These are phyloP conservation scores for Drosophila saltans DNA, from an alignment of 1,140 invertebrate species.

Conservation along the genomic window DNA sequence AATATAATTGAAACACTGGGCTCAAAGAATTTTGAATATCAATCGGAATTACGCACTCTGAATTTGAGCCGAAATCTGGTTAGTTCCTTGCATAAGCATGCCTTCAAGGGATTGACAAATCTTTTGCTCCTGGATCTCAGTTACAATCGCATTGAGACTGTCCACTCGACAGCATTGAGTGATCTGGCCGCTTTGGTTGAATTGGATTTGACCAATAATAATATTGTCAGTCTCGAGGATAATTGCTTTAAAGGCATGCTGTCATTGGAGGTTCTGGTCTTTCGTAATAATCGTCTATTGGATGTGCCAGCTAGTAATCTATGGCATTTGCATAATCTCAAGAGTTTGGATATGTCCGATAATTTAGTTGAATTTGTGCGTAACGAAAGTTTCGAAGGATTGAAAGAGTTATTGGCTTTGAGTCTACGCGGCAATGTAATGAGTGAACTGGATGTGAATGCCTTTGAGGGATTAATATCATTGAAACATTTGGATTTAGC, in stretches of 20 bases:
- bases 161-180: slow-evolving; percentile 89
- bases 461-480: slow-evolving; percentile 88
- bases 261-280: slow-evolving; percentile 87
- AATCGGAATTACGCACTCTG: slow-evolving; percentile 87
- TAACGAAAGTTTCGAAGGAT: slow-evolving; percentile 87
- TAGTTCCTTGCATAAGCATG: slow-evolving; percentile 88
- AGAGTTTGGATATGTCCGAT: slow-evolving; percentile 88
- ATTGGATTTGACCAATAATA: slow-evolving; percentile 91
- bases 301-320: slow-evolving; percentile 89
- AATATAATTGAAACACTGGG: slow-evolving; percentile 91
- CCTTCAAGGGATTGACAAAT: slow-evolving; percentile 89
- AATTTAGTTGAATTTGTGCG: slow-evolving; percentile 89
- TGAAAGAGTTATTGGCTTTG: slow-evolving; percentile 87
- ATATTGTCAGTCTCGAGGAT: slow-evolving; percentile 87
- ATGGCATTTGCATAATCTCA: slow-evolving; percentile 86
- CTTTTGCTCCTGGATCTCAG: slow-evolving; percentile 89
- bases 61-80: slow-evolving; percentile 91
- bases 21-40: slow-evolving; percentile 90
- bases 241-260: slow-evolving; percentile 89
- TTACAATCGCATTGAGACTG: slow-evolving; percentile 89
- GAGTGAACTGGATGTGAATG: slow-evolving; percentile 86
- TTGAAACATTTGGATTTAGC: slow-evolving; percentile 90
- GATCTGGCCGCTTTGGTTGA: slow-evolving; percentile 88
- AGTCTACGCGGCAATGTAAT: slow-evolving; percentile 90
- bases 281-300: slow-evolving; percentile 91